A percentile compares a stretch with the other conserved stretches of the same genome.
phyloP scores from a whole-genome alignment of 2,113 vertebrate genomes.

The Carlito syrichta region DNA sequence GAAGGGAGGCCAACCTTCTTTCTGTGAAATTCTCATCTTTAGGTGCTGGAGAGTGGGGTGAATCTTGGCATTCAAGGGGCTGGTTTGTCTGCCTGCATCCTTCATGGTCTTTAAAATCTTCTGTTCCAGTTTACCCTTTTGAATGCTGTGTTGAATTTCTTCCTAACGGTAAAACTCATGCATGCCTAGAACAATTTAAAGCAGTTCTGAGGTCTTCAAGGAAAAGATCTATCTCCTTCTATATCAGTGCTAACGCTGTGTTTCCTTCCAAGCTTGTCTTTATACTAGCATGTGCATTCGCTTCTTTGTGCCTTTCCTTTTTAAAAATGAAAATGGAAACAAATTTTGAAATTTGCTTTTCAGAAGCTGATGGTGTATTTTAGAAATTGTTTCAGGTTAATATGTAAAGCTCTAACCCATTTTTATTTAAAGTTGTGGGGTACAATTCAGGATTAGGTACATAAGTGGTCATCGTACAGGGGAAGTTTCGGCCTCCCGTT shows the following conservation, averaged over 20 bases:
- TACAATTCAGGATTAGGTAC: no score
- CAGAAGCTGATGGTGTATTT: background rate
- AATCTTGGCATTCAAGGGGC: background rate
- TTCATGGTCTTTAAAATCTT: no score
- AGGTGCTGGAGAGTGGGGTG: background rate
- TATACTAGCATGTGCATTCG: background rate
- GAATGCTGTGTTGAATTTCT: no score
- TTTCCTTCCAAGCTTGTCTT: background rate
- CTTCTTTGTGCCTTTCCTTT: background rate
- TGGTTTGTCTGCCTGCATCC: no score
- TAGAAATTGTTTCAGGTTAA: background rate
- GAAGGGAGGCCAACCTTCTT: background rate
- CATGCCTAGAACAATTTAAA: background rate
- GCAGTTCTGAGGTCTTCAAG: background rate
- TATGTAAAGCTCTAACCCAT: background rate
- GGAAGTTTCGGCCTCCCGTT: no score
- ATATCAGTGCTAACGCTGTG: background rate
- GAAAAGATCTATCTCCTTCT: background rate
- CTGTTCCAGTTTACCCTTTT: no score
- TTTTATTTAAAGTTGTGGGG: no score
- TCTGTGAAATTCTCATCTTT: background rate
- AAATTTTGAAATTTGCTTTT: background rate
- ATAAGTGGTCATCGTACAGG: no score
- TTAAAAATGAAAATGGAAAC: background rate
- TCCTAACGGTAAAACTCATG: background rate